Evolutionary conservation across 2,888 invertebrate genomes (phyloP), one percentile per base, ranked within the genome.

Genomic region (Synanthedon andrenaeformis): DNA sequence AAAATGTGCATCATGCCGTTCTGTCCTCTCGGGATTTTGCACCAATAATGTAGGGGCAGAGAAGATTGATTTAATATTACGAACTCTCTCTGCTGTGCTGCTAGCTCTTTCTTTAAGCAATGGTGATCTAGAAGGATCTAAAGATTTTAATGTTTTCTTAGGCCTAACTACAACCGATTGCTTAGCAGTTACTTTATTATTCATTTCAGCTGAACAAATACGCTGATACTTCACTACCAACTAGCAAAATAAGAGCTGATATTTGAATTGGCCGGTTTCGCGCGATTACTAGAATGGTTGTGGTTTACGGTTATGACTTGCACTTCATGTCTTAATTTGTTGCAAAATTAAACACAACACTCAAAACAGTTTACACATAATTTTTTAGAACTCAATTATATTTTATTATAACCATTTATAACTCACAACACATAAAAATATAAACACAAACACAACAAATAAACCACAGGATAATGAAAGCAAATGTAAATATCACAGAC

Each of bases 231-330:
- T 86, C 82, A 67, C 65, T 76, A 57, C 2, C 35, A 69, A 67
- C 65, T 76, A 57, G 0, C 3, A 69, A 76, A 63, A 71, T 69
- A 66, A 70, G 64, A 14, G 75, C 63, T 72, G 55, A 71, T 61
- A 57, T 75, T 79, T 55, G 77, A 78, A 75, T 66, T 66, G 66
- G 74, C 72, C 57, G 71, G 62, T 73, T 84, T 85, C 69, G 74
- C 83, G 81, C 82, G 79, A 76, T 76, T 57, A 54, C 66, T 67
- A 49, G 78, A 69, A 52, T 73, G 67, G 1, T 35, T 10, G 10
- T 35, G 1, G 35, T 35, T 35, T 35, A 35, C 35, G 35, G 35
- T 35, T 35, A 10, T 35, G 35, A 35, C 35, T 35, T 35, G 35
- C 8, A 10, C 2, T 10, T 35, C 35, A 3, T 35, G 35, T 35